These are phyloP conservation scores for Nilaparvata lugens DNA, from an alignment of 1,140 invertebrate genomes.

Conservation along the genomic window DNA sequence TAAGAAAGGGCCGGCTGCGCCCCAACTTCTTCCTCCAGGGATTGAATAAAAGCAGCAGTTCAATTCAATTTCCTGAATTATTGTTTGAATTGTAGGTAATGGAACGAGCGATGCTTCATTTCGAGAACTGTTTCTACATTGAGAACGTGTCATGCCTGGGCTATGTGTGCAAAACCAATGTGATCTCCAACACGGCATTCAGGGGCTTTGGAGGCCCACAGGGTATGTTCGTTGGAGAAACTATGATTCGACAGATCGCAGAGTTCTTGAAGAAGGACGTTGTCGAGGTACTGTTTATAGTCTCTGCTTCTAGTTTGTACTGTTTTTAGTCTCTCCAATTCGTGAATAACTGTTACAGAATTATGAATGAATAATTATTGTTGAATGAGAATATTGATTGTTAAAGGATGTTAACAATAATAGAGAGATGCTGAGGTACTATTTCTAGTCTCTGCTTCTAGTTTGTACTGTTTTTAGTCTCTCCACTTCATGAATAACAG, in stretches of 20 bases:
- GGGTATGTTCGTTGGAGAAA: constrained; percentile 77
- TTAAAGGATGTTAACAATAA: too few species aligned
- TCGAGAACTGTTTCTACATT: constrained; percentile 68
- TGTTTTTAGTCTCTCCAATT: too few species aligned
- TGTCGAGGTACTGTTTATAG: constrained; percentile 33
- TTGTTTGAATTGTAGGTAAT: constrained; percentile 45
- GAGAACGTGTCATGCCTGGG: constrained; percentile 57
- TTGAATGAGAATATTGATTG: too few species aligned
- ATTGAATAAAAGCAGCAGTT: not conserved
- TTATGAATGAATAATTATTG: too few species aligned
- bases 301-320: too few species aligned
- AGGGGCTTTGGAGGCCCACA: constrained; percentile 84
- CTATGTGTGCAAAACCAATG: constrained; percentile 70
- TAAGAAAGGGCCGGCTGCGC: too few species aligned
- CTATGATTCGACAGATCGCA: constrained; percentile 66
- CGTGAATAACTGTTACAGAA: too few species aligned
- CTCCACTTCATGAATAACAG: too few species aligned
- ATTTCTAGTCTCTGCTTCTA: too few species aligned
- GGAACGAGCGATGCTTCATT: constrained; percentile 68
- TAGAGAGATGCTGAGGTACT: constrained; percentile 40
- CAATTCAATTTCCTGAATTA: not conserved
- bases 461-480: too few species aligned
- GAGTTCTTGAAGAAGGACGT: constrained; percentile 52
- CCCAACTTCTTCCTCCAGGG: too few species aligned
- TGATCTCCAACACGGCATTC: constrained; percentile 85